Evolutionary conservation across 2,797 vertebrate species (phyloP).

Genomic region (Gallinago stenura): DNA sequence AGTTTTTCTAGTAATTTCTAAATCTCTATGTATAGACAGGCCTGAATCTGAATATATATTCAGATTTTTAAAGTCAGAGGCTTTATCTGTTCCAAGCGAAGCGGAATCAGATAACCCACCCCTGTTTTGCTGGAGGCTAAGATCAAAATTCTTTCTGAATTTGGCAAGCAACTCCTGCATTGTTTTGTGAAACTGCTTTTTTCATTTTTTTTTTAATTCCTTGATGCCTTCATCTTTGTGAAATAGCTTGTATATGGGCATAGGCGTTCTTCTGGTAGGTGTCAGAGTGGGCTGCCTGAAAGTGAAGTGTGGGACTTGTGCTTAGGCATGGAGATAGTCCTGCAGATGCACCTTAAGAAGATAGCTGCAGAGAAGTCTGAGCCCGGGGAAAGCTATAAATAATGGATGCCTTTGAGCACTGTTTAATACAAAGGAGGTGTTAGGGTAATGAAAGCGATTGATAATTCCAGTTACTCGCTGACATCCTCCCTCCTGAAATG

Average conservation of each 20-base stretch:
- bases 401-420: not conserved
- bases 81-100: not conserved
- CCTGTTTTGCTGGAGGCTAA: not conserved
- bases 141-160: not conserved
- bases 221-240: not conserved
- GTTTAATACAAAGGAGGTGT: not conserved
- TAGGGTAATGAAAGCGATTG: constrained; percentile 2
- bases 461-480: constrained; percentile 15
- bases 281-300: not conserved
- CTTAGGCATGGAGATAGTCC: not conserved
- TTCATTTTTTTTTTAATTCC: not conserved
- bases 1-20: not conserved
- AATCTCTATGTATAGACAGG: not conserved
- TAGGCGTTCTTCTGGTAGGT: not conserved
- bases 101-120: not conserved
- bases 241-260: not conserved
- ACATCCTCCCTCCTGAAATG: not conserved
- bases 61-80: not conserved
- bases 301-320: not conserved
- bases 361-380: not conserved
- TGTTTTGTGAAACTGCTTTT: not conserved
- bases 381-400: not conserved
- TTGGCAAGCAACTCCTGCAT: not conserved
- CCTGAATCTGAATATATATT: not conserved
- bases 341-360: not conserved